Evolutionary conservation across 2,888 invertebrate species (phyloP).

Genomic region (Clivina fossor): DNA sequence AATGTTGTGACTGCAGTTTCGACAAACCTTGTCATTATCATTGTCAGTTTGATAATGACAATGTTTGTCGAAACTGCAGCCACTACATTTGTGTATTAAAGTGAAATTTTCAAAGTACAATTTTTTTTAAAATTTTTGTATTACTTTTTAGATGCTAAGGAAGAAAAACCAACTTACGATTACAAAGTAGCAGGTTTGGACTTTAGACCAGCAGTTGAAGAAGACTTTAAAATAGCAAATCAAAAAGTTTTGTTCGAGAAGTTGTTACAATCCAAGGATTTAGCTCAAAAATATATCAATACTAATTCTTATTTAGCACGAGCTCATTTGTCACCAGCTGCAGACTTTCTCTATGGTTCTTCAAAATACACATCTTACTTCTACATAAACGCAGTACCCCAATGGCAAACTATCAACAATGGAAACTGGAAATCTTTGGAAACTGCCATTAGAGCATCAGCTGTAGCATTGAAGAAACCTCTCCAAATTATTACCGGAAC

Average conservation of each 20-base stretch:
- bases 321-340: conserved; percentile 53
- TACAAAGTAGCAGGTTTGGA: conserved; percentile 21
- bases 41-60: too few species aligned
- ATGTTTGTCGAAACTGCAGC: too few species aligned
- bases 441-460: conserved; percentile 46
- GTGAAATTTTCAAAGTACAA: background rate
- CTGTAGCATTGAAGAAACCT: conserved; percentile 44
- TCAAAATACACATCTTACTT: conserved; percentile 52
- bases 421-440: conserved; percentile 53
- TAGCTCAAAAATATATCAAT: conserved; percentile 42
- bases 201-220: conserved; percentile 35
- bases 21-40: too few species aligned
- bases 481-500: conserved; percentile 48
- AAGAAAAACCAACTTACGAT: conserved; percentile 3
- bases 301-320: conserved; percentile 46
- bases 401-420: conserved; percentile 53
- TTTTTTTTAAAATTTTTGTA: background rate
- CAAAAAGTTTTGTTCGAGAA: conserved; percentile 43
- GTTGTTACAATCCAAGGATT: conserved; percentile 40
- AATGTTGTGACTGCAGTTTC: too few species aligned
- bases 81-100: too few species aligned
- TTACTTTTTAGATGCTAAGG: conserved; percentile 13
- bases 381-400: conserved; percentile 52
- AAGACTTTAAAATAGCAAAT: conserved; percentile 39
- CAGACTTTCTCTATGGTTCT: conserved; percentile 50